Evolutionary conservation across 2,888 invertebrate species (phyloP).

Genomic region (Polydrusus cervinus): DNA sequence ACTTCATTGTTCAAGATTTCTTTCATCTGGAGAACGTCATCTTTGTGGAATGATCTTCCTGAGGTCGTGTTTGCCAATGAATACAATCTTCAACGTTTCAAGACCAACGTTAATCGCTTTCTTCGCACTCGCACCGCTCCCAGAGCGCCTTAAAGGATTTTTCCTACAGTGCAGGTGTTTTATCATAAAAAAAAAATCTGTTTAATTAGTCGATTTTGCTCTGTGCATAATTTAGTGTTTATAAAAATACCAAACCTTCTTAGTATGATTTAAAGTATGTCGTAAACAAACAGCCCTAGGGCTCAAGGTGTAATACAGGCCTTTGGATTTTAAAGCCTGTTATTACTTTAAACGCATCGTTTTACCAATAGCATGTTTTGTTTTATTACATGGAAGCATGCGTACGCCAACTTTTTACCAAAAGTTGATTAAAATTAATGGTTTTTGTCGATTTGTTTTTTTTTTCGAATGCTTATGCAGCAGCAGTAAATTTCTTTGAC

Average conservation of each 20-base stretch:
- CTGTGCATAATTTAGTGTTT: too few relatives aligned
- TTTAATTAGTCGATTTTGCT: too few relatives aligned
- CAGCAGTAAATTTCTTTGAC: background rate
- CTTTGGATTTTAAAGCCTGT: conserved; percentile 17
- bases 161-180: too few relatives aligned
- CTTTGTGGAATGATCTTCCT: too few relatives aligned
- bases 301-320: conserved; percentile 17
- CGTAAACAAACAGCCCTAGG: conserved; percentile 19
- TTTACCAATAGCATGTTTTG: conserved; percentile 4
- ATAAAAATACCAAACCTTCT: background rate
- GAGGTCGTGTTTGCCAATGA: too few relatives aligned
- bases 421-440: conserved; percentile 12
- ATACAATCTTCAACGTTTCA: too few relatives aligned
- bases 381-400: conserved; percentile 22
- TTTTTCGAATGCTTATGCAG: background rate
- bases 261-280: conserved; percentile 18
- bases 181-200: too few relatives aligned
- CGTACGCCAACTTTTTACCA: background rate
- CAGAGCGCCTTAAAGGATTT: too few relatives aligned
- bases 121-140: too few relatives aligned
- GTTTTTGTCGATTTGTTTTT: background rate
- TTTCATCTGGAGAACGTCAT: too few relatives aligned
- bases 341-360: conserved; percentile 22
- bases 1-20: too few relatives aligned
- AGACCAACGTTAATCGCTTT: too few relatives aligned